Evolutionary conservation across 2,113 vertebrate species (phyloP), one percentile per base, ranked within the genome.

Genomic region (Thymallus thymallus): DNA sequence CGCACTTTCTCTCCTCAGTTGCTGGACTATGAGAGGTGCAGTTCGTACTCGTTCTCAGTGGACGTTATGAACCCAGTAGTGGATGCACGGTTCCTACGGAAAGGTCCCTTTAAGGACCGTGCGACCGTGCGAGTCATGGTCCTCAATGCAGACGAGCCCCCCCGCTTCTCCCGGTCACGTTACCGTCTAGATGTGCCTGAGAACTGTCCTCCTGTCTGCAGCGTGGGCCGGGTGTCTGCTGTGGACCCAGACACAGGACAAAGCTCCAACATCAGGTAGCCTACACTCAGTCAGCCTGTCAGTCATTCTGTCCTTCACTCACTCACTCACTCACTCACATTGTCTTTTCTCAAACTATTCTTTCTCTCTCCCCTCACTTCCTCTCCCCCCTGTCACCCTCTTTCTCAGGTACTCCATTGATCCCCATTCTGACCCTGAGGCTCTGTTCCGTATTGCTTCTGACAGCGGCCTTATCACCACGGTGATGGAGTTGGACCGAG

Each of bases 21-120:
- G 65, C 88, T 96, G 71, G 96, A 97, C 87, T 97, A 95, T 3
- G 96, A 96, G 85, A 88, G 77, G 20, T 85, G 89, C 5, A 95
- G 79, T 51, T 93, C 94, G 0, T 96, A 95, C 76, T 90, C 94
- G 3, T 94, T 97, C 82, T 90, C 94, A 0, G 94, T 96, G 75
- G 96, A 96, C 78, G 96, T 95, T 16, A 84, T 90, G 78, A 96
- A 97, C 89, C 93, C 96, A 0, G 72, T 89, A 14, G 92, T 96
- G 4, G 96, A 96, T 69, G 82, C 94, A 0, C 93, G 94, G 6
- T 96, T 94, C 85, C 83, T 96, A 20, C 91, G 93, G 56, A 92
- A 90, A 51, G 95, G 95, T 61, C 88, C 95, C 85, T 96, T 97
- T 79, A 96, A 96, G 79, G 95, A 96, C 63, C 92, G 95, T 68